These are phyloP conservation scores for Drosophila anomalipes DNA, from an alignment of 2,888 invertebrate genomes.

Conservation along the genomic window DNA sequence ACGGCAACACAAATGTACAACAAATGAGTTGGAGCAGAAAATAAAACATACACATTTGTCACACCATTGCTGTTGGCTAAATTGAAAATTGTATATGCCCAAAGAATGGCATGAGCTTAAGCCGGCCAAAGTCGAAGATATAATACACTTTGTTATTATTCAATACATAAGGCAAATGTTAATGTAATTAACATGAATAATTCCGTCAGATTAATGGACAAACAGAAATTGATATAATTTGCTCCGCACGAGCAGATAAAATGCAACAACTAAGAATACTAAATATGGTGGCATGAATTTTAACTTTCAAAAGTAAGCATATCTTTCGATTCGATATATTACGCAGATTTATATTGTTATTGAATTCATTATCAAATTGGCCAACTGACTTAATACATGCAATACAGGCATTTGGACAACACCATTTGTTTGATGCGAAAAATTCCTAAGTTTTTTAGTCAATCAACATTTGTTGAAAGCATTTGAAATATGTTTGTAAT, in stretches of 20 bases:
- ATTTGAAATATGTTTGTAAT: background rate
- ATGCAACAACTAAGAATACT: background rate
- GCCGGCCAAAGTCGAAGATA: background rate
- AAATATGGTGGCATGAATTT: background rate
- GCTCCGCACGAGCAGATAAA: background rate
- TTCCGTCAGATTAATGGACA: background rate
- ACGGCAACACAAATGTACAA: slow-evolving; percentile 1
- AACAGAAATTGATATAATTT: background rate
- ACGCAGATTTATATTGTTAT: background rate
- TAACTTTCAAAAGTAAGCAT: background rate
- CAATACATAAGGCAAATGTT: background rate
- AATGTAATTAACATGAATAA: background rate
- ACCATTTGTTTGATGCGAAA: background rate
- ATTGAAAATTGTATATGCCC: slow-evolving; percentile 3
- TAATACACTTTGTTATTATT: background rate
- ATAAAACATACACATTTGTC: slow-evolving; percentile 1
- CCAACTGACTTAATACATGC: background rate
- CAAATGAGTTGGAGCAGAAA: background rate
- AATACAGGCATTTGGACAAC: background rate
- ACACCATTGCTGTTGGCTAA: slow-evolving; percentile 9
- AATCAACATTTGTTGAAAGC: background rate
- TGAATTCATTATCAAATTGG: background rate
- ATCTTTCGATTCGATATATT: background rate
- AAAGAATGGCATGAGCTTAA: background rate
- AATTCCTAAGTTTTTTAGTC: background rate